These are phyloP conservation scores for Riparia riparia DNA, from an alignment of 2,113 vertebrate genomes.

Conservation along the genomic window DNA sequence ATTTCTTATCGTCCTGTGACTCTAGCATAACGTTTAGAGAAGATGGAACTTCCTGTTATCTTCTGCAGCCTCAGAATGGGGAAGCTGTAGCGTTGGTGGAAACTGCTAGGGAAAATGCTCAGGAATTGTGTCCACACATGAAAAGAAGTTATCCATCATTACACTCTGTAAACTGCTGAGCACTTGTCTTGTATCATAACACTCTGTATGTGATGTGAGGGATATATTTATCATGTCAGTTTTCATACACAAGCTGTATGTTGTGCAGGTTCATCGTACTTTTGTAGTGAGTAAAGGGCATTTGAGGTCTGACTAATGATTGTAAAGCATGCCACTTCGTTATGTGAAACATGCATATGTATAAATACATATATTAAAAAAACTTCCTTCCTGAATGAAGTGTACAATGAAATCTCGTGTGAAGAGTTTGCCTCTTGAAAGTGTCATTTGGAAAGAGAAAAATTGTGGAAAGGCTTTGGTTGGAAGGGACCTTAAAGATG, in stretches of 20 bases:
- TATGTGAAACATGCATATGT: not conserved
- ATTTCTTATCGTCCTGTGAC: not conserved
- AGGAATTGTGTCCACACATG: fast-evolving
- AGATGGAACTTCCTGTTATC: not conserved
- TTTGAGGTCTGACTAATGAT: not conserved
- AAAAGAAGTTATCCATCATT: not conserved
- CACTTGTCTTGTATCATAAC: not conserved
- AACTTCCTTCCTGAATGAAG: not conserved
- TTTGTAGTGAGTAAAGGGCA: not conserved
- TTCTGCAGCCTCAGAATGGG: not conserved
- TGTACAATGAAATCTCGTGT: fast-evolving
- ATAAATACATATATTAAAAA: too few species aligned
- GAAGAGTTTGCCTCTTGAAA: not conserved
- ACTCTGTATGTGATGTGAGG: fast-evolving
- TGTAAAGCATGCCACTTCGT: fast-evolving
- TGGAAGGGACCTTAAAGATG: not conserved
- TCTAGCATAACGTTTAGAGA: not conserved
- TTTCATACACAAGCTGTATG: not conserved
- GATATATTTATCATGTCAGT: fast-evolving
- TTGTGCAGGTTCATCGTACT: not conserved
- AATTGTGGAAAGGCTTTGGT: not conserved
- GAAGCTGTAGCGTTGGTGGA: not conserved
- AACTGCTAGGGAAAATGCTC: not conserved
- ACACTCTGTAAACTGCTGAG: not conserved
- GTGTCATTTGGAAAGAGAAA: not conserved